A percentile compares a stretch with the other conserved stretches of the same genome.
Conservation (phyloP, 2,797 vertebrate species). For the Heterohyrax brucei region DNA sequence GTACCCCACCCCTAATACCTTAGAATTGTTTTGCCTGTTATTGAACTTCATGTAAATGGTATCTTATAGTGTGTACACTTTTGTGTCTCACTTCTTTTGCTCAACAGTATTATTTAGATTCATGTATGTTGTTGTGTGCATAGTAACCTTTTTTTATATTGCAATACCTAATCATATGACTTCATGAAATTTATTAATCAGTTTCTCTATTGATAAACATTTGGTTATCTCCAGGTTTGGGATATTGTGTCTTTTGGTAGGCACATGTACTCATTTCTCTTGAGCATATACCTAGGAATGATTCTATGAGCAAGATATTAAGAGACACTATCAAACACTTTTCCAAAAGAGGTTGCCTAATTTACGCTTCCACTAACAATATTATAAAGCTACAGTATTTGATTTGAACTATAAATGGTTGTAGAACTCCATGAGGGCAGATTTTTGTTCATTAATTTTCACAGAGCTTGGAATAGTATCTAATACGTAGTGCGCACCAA, state of each 20-base stretch:
- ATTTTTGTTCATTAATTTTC: background rate
- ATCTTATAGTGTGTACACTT: background rate
- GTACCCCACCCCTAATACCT: background rate
- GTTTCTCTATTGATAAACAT: background rate
- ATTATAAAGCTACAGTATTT: background rate
- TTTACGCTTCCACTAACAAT: background rate
- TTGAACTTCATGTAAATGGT: background rate
- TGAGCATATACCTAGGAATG: background rate
- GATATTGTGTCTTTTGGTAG: slow-evolving; percentile 2
- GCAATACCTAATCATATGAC: background rate
- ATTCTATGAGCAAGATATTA: background rate
- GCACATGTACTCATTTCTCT: background rate
- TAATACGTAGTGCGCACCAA: background rate
- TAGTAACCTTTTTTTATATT: background rate
- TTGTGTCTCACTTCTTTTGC: slow-evolving; percentile 3
- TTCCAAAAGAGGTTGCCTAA: slow-evolving; percentile 42
- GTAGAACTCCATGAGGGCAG: background rate
- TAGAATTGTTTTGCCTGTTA: background rate
- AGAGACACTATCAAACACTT: background rate
- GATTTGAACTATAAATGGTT: background rate
- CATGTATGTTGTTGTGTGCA: background rate
- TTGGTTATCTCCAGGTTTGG: background rate
- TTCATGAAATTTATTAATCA: slow-evolving; percentile 4
- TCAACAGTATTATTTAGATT: background rate
- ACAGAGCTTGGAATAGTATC: slow-evolving; percentile 1